phyloP scores from a whole-genome alignment of 1,140 invertebrate genomes.

The Drosophila rhopaloa region DNA sequence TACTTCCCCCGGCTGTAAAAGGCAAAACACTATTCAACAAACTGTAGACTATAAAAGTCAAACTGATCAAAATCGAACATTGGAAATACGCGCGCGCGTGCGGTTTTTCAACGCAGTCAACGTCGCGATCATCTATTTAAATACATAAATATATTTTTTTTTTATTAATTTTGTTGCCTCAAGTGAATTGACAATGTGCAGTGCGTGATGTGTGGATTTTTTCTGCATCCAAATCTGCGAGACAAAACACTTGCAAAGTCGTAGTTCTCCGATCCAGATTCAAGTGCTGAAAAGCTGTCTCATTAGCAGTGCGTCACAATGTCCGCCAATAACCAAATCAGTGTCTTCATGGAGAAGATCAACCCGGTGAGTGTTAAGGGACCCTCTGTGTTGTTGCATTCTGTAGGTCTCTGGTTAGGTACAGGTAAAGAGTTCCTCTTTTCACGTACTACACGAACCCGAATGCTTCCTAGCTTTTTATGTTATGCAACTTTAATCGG shows the following conservation, averaged over 20 bases:
- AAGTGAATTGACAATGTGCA: slow-evolving; percentile 11
- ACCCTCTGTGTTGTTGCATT: not conserved
- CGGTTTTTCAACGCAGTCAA: slow-evolving; percentile 11
- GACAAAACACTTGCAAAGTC: not conserved
- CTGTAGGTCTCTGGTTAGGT: slow-evolving; percentile 12
- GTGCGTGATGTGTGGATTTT: slow-evolving; percentile 30
- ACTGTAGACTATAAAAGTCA: slow-evolving; percentile 1
- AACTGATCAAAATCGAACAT: slow-evolving; percentile 16
- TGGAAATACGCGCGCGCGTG: slow-evolving; percentile 47
- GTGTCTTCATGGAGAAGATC: slow-evolving; percentile 83
- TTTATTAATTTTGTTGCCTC: slow-evolving; percentile 21
- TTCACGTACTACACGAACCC: slow-evolving; percentile 4
- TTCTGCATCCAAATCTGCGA: slow-evolving; percentile 12
- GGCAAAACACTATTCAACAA: not conserved
- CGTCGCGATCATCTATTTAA: not conserved
- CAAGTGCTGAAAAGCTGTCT: slow-evolving; percentile 8
- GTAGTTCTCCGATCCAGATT: slow-evolving; percentile 21
- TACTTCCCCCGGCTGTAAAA: slow-evolving; percentile 4
- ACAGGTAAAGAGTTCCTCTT: slow-evolving; percentile 22
- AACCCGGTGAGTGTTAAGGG: slow-evolving; percentile 78
- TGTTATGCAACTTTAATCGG: too few relatives aligned
- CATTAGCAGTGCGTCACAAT: slow-evolving; percentile 34
- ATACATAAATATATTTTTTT: slow-evolving; percentile 5
- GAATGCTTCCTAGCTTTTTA: too few relatives aligned
- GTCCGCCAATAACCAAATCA: slow-evolving; percentile 84